A percentile compares a stretch with the other conserved stretches of the same genome.
phyloP scores from a whole-genome alignment of 2,888 invertebrate species.

The Cryptus armator region DNA sequence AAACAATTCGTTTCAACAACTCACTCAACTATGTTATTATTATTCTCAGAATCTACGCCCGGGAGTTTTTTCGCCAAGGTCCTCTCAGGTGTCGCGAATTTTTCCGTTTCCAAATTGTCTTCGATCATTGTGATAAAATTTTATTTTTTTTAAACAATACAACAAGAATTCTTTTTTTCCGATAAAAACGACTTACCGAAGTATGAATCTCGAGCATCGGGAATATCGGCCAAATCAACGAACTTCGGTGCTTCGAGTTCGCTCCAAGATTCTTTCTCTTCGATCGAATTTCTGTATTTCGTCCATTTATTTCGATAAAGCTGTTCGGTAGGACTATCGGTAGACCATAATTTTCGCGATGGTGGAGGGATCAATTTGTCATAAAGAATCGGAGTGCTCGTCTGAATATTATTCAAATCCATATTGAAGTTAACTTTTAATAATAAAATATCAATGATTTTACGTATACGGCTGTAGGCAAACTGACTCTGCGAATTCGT shows the following conservation, averaged over 20 bases:
- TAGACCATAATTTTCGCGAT: conserved; percentile 60
- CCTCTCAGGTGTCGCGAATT: conserved; percentile 39
- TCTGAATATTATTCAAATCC: conserved; percentile 52
- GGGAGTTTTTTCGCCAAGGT: conserved; percentile 45
- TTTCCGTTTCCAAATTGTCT: conserved; percentile 43
- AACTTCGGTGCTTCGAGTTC: conserved; percentile 65
- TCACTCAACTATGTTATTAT: conserved; percentile 62
- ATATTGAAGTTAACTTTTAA: conserved; percentile 10
- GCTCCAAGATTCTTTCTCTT: conserved; percentile 59
- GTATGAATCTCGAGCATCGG: conserved; percentile 60
- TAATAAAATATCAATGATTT: not conserved
- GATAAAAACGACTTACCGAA: conserved; percentile 63
- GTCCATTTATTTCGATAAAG: conserved; percentile 66
- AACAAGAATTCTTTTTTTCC: too few species aligned
- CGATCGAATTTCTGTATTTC: conserved; percentile 60
- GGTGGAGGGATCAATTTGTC: conserved; percentile 60
- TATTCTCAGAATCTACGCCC: conserved; percentile 45
- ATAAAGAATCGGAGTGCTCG: conserved; percentile 66
- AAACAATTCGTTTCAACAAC: conserved; percentile 24
- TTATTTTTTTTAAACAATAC: not conserved
- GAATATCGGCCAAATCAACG: conserved; percentile 58
- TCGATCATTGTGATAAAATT: not conserved
- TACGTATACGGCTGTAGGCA: conserved; percentile 6
- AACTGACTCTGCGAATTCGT: conserved; percentile 1
- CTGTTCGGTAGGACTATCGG: conserved; percentile 58